A percentile compares a stretch with the other conserved stretches of the same genome.
phyloP scores from a whole-genome alignment of 2,113 vertebrate genomes.

The human region DNA sequence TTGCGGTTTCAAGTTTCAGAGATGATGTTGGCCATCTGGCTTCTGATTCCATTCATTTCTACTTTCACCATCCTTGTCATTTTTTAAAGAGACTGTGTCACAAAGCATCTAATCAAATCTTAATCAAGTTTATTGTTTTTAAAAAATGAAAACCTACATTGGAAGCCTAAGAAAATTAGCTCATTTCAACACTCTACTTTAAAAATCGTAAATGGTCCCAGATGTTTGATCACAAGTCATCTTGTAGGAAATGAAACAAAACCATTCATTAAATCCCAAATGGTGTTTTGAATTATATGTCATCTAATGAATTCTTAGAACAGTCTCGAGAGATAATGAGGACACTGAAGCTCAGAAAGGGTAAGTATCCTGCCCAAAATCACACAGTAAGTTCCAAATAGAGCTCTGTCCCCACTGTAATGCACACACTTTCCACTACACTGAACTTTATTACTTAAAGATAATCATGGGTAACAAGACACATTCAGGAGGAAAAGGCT shows the following conservation, averaged over 20 bases:
- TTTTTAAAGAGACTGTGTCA: background rate
- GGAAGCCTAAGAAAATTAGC: slow-evolving; percentile 38
- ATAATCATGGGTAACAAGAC: background rate
- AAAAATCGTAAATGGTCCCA: slow-evolving; percentile 56
- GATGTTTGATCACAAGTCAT: slow-evolving; percentile 65
- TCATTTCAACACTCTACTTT: slow-evolving; percentile 46
- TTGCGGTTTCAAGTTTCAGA: slow-evolving; percentile 46
- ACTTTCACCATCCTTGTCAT: background rate
- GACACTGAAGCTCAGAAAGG: background rate
- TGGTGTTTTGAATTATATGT: background rate
- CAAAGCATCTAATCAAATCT: slow-evolving; percentile 60
- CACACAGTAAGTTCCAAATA: background rate
- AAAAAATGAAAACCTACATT: slow-evolving; percentile 15
- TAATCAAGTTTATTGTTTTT: slow-evolving; percentile 60
- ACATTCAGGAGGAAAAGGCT: background rate
- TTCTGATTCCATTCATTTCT: slow-evolving; percentile 48
- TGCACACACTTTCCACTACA: background rate
- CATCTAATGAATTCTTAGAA: slow-evolving; percentile 27
- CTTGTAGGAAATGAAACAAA: slow-evolving; percentile 38
- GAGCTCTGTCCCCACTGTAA: background rate
- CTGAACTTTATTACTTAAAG: background rate
- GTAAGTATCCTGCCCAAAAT: background rate
- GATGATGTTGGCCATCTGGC: slow-evolving; percentile 52
- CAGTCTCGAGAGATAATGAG: background rate
- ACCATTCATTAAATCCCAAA: background rate